Evolutionary conservation across 2,797 vertebrate genomes (phyloP).

Genomic region (Tadarida brasiliensis): DNA sequence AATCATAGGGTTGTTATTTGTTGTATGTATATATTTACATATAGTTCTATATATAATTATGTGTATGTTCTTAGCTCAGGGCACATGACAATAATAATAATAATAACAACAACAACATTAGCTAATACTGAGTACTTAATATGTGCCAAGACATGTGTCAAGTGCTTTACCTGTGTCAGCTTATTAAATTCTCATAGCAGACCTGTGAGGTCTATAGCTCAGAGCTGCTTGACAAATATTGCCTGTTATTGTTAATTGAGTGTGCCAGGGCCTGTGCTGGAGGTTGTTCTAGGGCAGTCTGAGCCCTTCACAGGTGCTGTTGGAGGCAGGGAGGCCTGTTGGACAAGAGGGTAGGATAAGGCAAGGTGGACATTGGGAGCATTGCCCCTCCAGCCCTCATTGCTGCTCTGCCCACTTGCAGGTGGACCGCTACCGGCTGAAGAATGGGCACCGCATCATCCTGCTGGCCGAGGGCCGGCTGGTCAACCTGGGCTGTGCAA

Average conservation of each 20-base stretch:
- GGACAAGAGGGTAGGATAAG: not conserved
- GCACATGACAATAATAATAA: not conserved
- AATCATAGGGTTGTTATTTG: not conserved
- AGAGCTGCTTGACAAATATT: not conserved
- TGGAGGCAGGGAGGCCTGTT: not conserved
- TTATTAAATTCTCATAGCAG: conserved; percentile 6
- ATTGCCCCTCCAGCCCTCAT: not conserved
- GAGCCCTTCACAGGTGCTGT: not conserved
- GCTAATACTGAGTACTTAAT: not conserved
- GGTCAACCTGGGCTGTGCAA: conserved; percentile 98
- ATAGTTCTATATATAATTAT: not conserved
- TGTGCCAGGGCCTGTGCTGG: not conserved
- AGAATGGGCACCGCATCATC: conserved; percentile 94
- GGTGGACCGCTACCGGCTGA: conserved; percentile 96
- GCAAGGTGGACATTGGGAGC: not conserved
- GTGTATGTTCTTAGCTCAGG: not conserved
- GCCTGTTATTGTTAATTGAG: not conserved
- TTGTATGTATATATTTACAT: not conserved
- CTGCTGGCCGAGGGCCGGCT: conserved; percentile 96
- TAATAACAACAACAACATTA: not conserved
- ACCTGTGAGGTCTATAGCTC: not conserved
- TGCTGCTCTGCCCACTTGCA: conserved; percentile 76
- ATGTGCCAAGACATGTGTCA: not conserved
- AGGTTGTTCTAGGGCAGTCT: not conserved
- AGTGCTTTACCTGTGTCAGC: not conserved